Conservation (phyloP, 2,888 invertebrate genomes). For the Caenorhabditis macrosperma region DNA sequence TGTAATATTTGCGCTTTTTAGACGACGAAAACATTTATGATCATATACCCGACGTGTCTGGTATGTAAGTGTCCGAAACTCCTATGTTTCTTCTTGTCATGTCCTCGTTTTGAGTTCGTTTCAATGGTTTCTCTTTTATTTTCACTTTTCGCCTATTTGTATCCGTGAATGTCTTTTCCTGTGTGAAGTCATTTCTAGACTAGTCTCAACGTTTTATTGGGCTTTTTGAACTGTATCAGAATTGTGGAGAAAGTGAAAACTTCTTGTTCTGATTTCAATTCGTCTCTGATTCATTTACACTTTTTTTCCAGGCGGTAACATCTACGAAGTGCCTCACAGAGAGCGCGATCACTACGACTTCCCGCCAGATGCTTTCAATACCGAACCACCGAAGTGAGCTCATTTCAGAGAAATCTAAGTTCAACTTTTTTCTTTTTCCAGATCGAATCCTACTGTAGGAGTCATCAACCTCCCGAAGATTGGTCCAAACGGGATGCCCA, state of each 20-base stretch:
- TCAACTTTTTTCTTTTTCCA: constrained; percentile 17
- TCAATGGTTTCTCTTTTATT: constrained; percentile 12
- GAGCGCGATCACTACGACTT: constrained; percentile 66
- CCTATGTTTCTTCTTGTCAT: constrained; percentile 5
- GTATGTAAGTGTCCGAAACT: constrained; percentile 48
- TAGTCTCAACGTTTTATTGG: neutral
- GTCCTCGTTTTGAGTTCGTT: constrained; percentile 11
- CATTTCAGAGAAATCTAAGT: neutral
- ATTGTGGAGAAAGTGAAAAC: neutral
- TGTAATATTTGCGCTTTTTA: constrained; percentile 29
- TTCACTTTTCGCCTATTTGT: constrained; percentile 3
- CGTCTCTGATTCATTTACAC: neutral
- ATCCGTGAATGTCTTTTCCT: neutral
- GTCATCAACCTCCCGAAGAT: constrained; percentile 68
- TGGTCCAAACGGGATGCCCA: constrained; percentile 69
- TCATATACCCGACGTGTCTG: constrained; percentile 56
- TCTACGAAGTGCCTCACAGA: constrained; percentile 63
- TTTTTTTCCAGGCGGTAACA: constrained; percentile 45
- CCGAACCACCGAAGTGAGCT: constrained; percentile 36
- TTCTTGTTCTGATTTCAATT: too few species aligned
- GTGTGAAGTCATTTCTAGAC: neutral
- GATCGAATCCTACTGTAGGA: constrained; percentile 44
- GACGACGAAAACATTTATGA: constrained; percentile 62
- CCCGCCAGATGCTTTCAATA: constrained; percentile 57
- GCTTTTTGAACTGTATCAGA: neutral